A percentile compares a stretch with the other conserved stretches of the same genome.
Conservation (phyloP, 2,113 vertebrate species). For the Mastomys natalensis region DNA sequence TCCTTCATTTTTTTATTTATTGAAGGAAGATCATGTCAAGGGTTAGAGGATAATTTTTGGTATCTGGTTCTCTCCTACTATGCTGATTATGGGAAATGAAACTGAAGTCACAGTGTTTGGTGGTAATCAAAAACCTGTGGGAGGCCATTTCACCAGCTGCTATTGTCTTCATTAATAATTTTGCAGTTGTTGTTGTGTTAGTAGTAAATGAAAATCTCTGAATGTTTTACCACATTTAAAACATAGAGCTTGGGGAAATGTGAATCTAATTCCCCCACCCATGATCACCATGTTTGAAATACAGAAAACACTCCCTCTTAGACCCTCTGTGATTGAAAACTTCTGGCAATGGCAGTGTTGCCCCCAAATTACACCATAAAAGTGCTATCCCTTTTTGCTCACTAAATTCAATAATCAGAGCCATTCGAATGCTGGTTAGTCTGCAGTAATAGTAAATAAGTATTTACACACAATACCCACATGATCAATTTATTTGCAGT, state of each 20-base stretch:
- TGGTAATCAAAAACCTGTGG: rapidly evolving
- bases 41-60: not conserved
- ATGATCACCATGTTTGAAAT: not conserved
- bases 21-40: not conserved
- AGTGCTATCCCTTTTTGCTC: not conserved
- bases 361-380: not conserved
- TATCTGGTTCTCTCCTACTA: not conserved
- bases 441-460: not conserved
- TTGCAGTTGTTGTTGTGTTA: not conserved
- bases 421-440: too few relatives aligned
- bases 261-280: not conserved
- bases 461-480: not conserved
- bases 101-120: not conserved
- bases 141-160: not conserved
- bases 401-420: not conserved
- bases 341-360: not conserved
- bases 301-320: not conserved
- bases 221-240: not conserved
- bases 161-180: not conserved
- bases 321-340: not conserved
- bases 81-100: not conserved
- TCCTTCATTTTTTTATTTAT: not conserved
- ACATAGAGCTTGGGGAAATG: not conserved
- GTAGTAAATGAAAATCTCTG: not conserved
- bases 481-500: not conserved